Conservation (phyloP, 2,888 invertebrate species). For the Diarsia mendica region DNA sequence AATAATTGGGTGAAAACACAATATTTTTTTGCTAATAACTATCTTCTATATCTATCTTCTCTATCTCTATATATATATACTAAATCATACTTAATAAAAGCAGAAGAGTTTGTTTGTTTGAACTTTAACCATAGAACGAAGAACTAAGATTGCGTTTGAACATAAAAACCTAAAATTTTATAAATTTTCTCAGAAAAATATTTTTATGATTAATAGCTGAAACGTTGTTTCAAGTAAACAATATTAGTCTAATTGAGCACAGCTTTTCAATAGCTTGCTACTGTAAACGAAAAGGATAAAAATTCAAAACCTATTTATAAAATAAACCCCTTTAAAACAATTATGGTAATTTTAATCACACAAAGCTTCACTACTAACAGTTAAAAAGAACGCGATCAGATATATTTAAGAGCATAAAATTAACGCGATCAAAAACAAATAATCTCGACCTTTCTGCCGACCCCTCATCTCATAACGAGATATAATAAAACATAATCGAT, state of each 20-base stretch:
- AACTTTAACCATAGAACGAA: too few species aligned
- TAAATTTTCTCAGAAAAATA: neutral
- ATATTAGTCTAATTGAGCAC: neutral
- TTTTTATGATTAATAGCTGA: neutral
- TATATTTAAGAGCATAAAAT: constrained; percentile 66
- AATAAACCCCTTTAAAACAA: neutral
- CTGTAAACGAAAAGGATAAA: neutral
- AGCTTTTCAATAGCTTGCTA: neutral
- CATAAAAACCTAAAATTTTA: too few species aligned
- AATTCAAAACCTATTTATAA: neutral
- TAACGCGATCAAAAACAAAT: constrained; percentile 72
- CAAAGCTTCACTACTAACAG: constrained; percentile 40
- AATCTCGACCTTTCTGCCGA: constrained; percentile 57
- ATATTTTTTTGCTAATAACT: too few species aligned
- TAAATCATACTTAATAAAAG: too few species aligned
- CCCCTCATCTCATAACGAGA: constrained; percentile 77
- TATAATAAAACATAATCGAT: constrained; percentile 85
- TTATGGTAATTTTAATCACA: constrained; percentile 40
- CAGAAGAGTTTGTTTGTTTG: too few species aligned
- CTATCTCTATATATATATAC: too few species aligned
- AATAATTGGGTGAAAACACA: neutral
- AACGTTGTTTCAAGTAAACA: neutral
- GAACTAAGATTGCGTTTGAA: too few species aligned
- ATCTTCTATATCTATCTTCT: too few species aligned
- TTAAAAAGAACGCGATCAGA: constrained; percentile 56